Conservation (phyloP, 2,888 invertebrate genomes). For the Vannuccia rotundouncinata region DNA sequence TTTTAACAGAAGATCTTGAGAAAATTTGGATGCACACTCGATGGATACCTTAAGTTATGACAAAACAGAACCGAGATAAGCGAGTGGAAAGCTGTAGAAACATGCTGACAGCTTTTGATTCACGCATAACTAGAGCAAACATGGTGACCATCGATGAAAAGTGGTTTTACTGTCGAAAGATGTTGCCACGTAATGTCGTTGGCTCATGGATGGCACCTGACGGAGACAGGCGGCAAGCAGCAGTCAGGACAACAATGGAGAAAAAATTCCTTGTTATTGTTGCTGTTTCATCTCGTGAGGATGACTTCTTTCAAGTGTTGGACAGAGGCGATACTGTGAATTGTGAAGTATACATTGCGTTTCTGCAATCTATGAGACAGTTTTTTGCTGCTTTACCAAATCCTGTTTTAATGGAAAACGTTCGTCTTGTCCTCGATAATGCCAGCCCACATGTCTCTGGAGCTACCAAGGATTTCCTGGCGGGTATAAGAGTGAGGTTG, state of each 20-base stretch:
- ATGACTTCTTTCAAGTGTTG: neutral
- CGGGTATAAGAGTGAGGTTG: constrained; percentile 25
- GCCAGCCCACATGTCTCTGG: constrained; percentile 13
- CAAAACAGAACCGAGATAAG: neutral
- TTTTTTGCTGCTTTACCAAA: constrained; percentile 2
- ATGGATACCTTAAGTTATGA: constrained; percentile 10
- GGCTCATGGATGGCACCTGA: neutral
- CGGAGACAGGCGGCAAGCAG: neutral
- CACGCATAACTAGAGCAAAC: constrained; percentile 10
- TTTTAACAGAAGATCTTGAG: constrained; percentile 3
- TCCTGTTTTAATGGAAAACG: constrained; percentile 4
- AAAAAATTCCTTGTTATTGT: neutral
- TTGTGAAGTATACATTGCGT: constrained; percentile 15
- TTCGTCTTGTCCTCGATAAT: neutral
- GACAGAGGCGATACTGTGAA: constrained; percentile 7
- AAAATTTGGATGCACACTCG: neutral
- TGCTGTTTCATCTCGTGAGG: constrained; percentile 1
- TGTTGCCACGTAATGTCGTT: neutral
- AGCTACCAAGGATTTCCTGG: constrained; percentile 16
- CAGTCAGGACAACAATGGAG: constrained; percentile 15
- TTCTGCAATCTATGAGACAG: neutral
- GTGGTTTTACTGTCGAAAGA: neutral
- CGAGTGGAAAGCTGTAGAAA: neutral
- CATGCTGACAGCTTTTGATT: constrained; percentile 15
- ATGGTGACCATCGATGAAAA: constrained; percentile 3